Base-by-base conservation (phyloP, 1,140 invertebrate species). In the Glomeris maerens region DNA sequence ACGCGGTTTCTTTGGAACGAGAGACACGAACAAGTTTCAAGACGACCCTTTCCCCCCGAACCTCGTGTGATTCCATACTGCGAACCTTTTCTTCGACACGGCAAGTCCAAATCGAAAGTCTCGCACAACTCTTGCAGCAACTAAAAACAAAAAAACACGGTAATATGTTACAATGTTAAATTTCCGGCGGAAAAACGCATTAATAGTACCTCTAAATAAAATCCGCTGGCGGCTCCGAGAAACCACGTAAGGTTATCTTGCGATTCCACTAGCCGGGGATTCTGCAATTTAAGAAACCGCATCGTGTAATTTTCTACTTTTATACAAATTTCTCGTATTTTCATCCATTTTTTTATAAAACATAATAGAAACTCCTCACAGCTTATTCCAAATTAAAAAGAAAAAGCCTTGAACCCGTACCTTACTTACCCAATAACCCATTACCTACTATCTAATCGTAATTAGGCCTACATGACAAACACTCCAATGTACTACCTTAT, bases 221-320 rank as follows among this genome's bases (percentile, higher is more conserved):
- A 88, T 25, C 85, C 85, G 64, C 82, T 84, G 2, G 84, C 83
- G 36, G 80, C 79, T 61, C 87, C 83, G 41, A 89, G 70, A 54
- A 83, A 81, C 73, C 80, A 80, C 42, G 78, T 78, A 17, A 88
- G 66, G 63, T 83, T 75, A 10, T 79, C 78, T 59, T 84, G 81
- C 14, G 74, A 77, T 62, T 85, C 82, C 54, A 71, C 75, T 50
- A 80, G 71, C 49, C 79, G 76, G 7, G 75, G 72, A 71, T 79
- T 85, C 76, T 81, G 57, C 22, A 69, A 63, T n/a, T n/a, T n/a
- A 50, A 45, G 48, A 54, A 57, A 56, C 55, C 23, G 10, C 10
- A 10, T 36, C 10, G 10, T 17, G 17, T 36, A 36, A 36, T 17
- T 36, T 36, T 36, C 31, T 17, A 36, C 17, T 36, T 36, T 36